Conservation (phyloP, 64 coral and sea anemone species). For the Acropora yongei region DNA sequence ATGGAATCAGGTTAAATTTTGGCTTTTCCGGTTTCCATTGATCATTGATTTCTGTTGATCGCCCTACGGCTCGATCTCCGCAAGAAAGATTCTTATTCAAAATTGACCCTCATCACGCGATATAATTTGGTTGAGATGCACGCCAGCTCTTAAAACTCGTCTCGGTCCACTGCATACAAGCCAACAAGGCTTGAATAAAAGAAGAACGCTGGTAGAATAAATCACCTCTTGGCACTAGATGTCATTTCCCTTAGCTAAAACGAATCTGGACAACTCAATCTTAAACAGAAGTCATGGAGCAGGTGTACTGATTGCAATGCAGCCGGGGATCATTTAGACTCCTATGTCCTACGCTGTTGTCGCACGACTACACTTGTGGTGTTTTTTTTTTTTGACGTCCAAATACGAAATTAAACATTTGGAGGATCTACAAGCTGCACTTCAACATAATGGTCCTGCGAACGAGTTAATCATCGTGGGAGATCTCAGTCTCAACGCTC, state of each 20-base stretch:
- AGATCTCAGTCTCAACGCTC: slow-evolving; percentile 11
- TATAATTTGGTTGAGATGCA: too few species aligned
- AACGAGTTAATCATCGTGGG: background rate
- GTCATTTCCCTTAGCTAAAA: slow-evolving; percentile 42
- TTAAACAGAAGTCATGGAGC: slow-evolving; percentile 18
- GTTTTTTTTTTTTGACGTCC: slow-evolving; percentile 50
- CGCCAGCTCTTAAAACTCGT: too few species aligned
- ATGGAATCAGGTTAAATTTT: too few species aligned
- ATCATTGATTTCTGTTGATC: too few species aligned
- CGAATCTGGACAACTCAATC: slow-evolving; percentile 1
- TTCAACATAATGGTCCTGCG: background rate
- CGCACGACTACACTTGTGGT: slow-evolving; percentile 53
- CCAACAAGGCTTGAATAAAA: too few species aligned
- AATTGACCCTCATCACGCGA: too few species aligned
- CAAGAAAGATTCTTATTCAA: too few species aligned
- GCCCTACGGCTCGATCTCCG: too few species aligned
- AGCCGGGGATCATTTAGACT: slow-evolving; percentile 29
- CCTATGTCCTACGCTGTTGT: background rate
- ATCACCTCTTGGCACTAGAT: background rate
- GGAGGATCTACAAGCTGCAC: background rate
- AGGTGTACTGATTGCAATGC: slow-evolving; percentile 45
- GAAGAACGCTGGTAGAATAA: too few species aligned
- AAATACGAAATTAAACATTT: background rate
- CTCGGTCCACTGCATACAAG: too few species aligned
- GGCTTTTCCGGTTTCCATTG: too few species aligned